Evolutionary conservation across 2,888 invertebrate genomes (phyloP), one percentile per base, ranked within the genome.

Genomic region (Drosophila imparisetae): DNA sequence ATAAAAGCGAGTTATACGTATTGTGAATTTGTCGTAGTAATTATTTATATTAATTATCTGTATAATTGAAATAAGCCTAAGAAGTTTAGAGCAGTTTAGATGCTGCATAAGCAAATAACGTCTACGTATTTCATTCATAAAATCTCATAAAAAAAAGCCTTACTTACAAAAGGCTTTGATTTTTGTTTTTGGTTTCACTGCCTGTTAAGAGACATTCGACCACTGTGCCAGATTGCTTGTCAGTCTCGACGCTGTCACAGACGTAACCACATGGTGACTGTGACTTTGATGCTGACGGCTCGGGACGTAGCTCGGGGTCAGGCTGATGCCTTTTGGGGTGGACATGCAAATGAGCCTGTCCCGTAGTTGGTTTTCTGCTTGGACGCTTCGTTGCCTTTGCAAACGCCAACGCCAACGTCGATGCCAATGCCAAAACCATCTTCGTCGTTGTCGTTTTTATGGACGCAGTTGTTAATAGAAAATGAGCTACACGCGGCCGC

Each of bases 401-500:
- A 68, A 81, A 78, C 63, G 61, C 61, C 48, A 66, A 60, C 40
- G 38, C 11, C 55, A 36, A 45, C 38, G 70, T n/a, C 30, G 10
- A 48, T 21, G 62, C 24, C 53, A 29, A 24, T 55, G 50, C 49
- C 50, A 21, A 50, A 60, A 60, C 49, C 61, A n/a, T 55, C 60
- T 34, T 40, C 30, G 27, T 70, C 72, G 77, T 65, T 84, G 75
- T 72, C 75, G 70, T 88, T 89, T 89, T 89, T 89, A 89, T 82
- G 84, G 75, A 75, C 86, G 78, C 90, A 89, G 90, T 89, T 89
- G 90, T 89, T 90, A 89, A 90, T 90, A 90, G 89, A 89, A 89
- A 89, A 90, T 82, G 86, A 86, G 83, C 89, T 81, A 75, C 75
- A 80, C 85, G 84, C 80, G 75, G 85, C 69, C 76, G 81, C 83